A percentile compares a stretch with the other conserved stretches of the same genome.
phyloP scores from a whole-genome alignment of 1,140 invertebrate species.

The Holotrichia oblita region DNA sequence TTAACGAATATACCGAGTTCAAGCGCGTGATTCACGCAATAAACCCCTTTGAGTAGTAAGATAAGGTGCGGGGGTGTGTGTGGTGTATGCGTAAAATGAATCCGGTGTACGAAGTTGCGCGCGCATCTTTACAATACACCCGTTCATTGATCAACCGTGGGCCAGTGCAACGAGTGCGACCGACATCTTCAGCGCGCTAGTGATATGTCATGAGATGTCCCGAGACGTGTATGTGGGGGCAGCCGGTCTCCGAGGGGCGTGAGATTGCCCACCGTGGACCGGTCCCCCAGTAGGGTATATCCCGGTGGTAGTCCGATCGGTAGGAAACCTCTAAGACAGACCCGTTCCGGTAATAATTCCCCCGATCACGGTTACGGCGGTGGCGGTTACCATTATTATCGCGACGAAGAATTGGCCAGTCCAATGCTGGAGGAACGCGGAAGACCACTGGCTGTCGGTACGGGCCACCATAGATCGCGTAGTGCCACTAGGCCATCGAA shows the following conservation, averaged over 20 bases:
- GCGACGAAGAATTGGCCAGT: slow-evolving; percentile 77
- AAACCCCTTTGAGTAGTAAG: slow-evolving; percentile 22
- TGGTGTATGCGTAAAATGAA: slow-evolving; percentile 40
- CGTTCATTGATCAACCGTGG: slow-evolving; percentile 59
- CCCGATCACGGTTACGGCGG: slow-evolving; percentile 65
- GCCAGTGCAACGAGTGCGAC: slow-evolving; percentile 56
- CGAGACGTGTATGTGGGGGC: slow-evolving; percentile 76
- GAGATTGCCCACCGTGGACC: slow-evolving; percentile 83
- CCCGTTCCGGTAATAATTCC: slow-evolving; percentile 69
- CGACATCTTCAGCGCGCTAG: slow-evolving; percentile 54
- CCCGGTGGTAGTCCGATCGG: slow-evolving; percentile 69
- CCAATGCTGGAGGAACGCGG: slow-evolving; percentile 74
- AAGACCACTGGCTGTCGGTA: slow-evolving; percentile 69
- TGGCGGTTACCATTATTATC: slow-evolving; percentile 72
- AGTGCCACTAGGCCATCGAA: slow-evolving; percentile 67
- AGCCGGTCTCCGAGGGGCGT: slow-evolving; percentile 70
- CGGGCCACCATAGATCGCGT: slow-evolving; percentile 68
- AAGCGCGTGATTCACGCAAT: not conserved
- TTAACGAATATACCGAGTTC: slow-evolving; percentile 4
- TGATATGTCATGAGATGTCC: slow-evolving; percentile 69
- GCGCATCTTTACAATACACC: slow-evolving; percentile 62
- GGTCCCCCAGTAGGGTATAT: slow-evolving; percentile 78
- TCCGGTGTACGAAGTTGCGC: slow-evolving; percentile 49
- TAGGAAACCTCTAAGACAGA: slow-evolving; percentile 63
- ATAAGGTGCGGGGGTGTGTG: slow-evolving; percentile 45